Base-by-base conservation (phyloP, 2,797 vertebrate genomes). In the Florisuga fusca region DNA sequence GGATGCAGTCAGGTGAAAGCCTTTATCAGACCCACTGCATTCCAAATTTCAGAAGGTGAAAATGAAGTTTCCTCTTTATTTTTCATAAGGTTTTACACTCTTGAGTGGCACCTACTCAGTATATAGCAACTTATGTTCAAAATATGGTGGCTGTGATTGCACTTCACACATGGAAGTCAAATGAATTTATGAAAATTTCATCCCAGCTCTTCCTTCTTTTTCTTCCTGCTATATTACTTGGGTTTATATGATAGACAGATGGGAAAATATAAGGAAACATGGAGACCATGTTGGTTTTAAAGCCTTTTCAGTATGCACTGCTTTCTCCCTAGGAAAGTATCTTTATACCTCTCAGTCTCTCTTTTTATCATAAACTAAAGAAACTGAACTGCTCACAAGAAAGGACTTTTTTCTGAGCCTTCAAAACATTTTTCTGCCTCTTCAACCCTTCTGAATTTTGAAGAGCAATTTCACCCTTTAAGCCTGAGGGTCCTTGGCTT, bases 221-320 rank as follows among this genome's bases (percentile, higher is more conserved):
- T 81, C 38, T 62, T 88, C 43, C 55, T 84, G 62, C 15, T 80
- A 1, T 50, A 66, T 82, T 76, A 63, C 31, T 80, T 64, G 10
- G 53, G n/a, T 38, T 68, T 87, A 33, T 69, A 43, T 19, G 62
- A 73, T 17, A 86, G 63, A 76, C 10, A 68, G 77, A 46, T 58
- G n/a, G 69, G 23, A 78, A 94, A 95, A 74, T 88, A 50, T 2
- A 81, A 86, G 41, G 53, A 69, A 95, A 80, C 25, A 79, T n/a
- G 31, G 55, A 88, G 31, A 33, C 58, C n/a, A 43, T 62, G 81
- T 38, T 77, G 54, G 53, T 74, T 85, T 51, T 11, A 45, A 22
- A 66, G 9, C 26, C 55, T 55, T 85, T 90, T 84, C 67, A 58
- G 10, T 50, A 71, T 72, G 46, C 45, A 29, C 25, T 90, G 71